A percentile compares a stretch with the other conserved stretches of the same genome.
Conservation (phyloP, 2,888 invertebrate species). For the Emmelina monodactyla region DNA sequence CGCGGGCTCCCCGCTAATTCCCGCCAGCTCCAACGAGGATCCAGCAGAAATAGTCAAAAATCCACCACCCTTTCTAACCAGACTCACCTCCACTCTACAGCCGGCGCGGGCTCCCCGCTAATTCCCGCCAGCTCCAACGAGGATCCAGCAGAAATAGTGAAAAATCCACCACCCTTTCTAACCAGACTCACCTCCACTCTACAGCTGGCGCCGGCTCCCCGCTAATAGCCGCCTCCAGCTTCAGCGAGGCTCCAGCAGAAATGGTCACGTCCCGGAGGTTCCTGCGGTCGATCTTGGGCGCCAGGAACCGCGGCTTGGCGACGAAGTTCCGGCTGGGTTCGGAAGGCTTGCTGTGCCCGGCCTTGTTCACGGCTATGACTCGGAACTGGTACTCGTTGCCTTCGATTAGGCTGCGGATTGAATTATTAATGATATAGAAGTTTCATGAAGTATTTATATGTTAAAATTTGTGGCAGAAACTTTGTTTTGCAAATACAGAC, state of each 20-base stretch:
- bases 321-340: slow-evolving; percentile 85
- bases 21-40: slow-evolving; percentile 89
- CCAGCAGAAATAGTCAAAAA: slow-evolving; percentile 94
- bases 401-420: slow-evolving; percentile 72
- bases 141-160: slow-evolving; percentile 91
- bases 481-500: too few relatives aligned
- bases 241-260: slow-evolving; percentile 91
- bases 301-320: slow-evolving; percentile 87
- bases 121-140: slow-evolving; percentile 92
- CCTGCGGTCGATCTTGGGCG: slow-evolving; percentile 95
- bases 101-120: slow-evolving; percentile 94
- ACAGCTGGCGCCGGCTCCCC: slow-evolving; percentile 96
- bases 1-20: slow-evolving; percentile 93
- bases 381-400: slow-evolving; percentile 98
- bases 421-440: too few relatives aligned
- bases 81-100: slow-evolving; percentile 82
- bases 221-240: slow-evolving; percentile 90
- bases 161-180: too few relatives aligned
- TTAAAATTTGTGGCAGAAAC: too few relatives aligned
- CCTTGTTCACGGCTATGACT: slow-evolving; percentile 93
- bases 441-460: too few relatives aligned
- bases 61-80: too few relatives aligned
- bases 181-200: slow-evolving; percentile 80
- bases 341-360: slow-evolving; percentile 92
- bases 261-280: slow-evolving; percentile 89